These are phyloP conservation scores for Axea sp. DNA, from an alignment of 2,888 invertebrate genomes.

Conservation along the genomic window DNA sequence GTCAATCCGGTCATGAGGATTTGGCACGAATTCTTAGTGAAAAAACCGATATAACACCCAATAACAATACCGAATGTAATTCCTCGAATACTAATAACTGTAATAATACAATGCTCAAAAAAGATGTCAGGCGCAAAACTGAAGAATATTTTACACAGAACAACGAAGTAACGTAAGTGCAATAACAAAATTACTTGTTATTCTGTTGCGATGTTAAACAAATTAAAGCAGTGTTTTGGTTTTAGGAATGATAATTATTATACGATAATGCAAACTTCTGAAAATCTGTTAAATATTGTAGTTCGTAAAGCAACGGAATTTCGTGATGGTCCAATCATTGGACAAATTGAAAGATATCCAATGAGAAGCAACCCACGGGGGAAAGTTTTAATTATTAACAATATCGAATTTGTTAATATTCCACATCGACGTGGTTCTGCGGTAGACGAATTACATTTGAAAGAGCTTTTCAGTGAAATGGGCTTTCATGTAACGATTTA, in stretches of 20 bases:
- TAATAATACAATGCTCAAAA: neutral
- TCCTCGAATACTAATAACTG: neutral
- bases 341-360: constrained; percentile 68
- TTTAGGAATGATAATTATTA: constrained; percentile 66
- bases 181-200: too few species aligned
- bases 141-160: neutral
- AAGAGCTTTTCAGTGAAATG: constrained; percentile 72
- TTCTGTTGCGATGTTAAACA: too few species aligned
- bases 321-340: constrained; percentile 63
- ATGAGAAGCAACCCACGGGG: constrained; percentile 77
- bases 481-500: constrained; percentile 70
- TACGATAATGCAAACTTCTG: constrained; percentile 56
- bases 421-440: constrained; percentile 64
- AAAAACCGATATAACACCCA: constrained; percentile 3
- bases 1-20: constrained; percentile 67
- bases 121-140: too few species aligned
- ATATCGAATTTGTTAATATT: constrained; percentile 64
- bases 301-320: constrained; percentile 71
- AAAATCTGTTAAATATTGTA: constrained; percentile 67
- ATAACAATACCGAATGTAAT: constrained; percentile 16
- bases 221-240: too few species aligned
- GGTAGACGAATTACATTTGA: constrained; percentile 71
- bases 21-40: constrained; percentile 67
- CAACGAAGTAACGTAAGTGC: neutral
- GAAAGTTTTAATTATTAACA: constrained; percentile 74